These are phyloP conservation scores for Cherax quadricarinatus DNA, from an alignment of 1,140 invertebrate genomes.

Conservation along the genomic window DNA sequence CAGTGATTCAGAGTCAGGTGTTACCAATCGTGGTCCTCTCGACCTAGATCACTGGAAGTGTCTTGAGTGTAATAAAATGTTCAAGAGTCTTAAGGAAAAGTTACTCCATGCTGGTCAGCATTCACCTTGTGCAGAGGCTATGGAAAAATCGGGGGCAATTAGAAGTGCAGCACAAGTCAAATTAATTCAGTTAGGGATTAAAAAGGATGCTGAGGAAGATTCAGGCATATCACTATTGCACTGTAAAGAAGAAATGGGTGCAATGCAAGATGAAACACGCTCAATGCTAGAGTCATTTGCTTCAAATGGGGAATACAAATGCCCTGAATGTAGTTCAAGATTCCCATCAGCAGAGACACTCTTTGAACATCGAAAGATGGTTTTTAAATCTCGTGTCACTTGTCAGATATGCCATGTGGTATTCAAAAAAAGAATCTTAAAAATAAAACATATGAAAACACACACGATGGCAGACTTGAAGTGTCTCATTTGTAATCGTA, in stretches of 20 bases:
- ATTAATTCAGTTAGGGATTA: not conserved
- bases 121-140: constrained; percentile 69
- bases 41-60: constrained; percentile 73
- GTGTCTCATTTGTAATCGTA: constrained; percentile 72
- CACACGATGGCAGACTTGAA: constrained; percentile 87
- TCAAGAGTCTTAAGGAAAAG: constrained; percentile 82
- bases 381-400: constrained; percentile 77
- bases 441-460: constrained; percentile 87
- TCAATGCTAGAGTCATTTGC: constrained; percentile 54
- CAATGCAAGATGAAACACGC: constrained; percentile 41
- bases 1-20: constrained; percentile 65
- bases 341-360: constrained; percentile 76
- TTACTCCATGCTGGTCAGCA: constrained; percentile 71
- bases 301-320: constrained; percentile 80
- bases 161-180: constrained; percentile 45
- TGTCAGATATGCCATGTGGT: constrained; percentile 89
- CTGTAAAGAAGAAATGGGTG: constrained; percentile 50
- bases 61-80: constrained; percentile 79
- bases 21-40: constrained; percentile 47
- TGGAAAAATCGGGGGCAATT: constrained; percentile 59
- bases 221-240: constrained; percentile 7
- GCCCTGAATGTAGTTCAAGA: constrained; percentile 76
- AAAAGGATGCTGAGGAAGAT: constrained; percentile 26
- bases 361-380: constrained; percentile 80
- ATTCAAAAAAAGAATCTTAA: constrained; percentile 87